Evolutionary conservation across 2,888 invertebrate species (phyloP).

Genomic region (Actias luna): DNA sequence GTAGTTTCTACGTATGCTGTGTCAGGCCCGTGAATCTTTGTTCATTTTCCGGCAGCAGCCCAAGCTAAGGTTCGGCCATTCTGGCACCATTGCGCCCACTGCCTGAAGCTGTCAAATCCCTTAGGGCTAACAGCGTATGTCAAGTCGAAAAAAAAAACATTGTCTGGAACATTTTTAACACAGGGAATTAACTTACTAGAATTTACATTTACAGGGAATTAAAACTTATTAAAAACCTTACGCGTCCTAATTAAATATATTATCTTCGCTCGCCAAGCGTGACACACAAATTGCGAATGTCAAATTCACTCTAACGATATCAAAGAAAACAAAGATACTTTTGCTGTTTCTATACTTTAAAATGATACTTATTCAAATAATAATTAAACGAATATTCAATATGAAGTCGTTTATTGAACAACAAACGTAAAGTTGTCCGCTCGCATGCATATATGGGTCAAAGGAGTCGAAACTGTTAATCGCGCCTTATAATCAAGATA

Average conservation of each 20-base stretch:
- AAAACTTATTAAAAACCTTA: conserved; percentile 58
- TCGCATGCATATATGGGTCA: conserved; percentile 42
- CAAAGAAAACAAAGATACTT: conserved; percentile 34
- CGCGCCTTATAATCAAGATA: conserved; percentile 45
- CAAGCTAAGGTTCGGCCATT: no score
- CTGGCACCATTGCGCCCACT: no score
- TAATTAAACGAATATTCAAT: conserved; percentile 27
- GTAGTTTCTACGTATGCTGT: no score
- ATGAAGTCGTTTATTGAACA: conserved; percentile 10
- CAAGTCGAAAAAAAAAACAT: no score
- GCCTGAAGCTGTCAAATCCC: no score
- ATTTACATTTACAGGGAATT: no score
- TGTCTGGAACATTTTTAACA: conserved; percentile 25
- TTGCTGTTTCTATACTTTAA: neutral
- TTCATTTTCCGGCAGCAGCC: no score
- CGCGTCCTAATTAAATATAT: conserved; percentile 57
- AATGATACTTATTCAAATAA: conserved; percentile 17
- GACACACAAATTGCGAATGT: conserved; percentile 55
- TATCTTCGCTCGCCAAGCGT: conserved; percentile 56
- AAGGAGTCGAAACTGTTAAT: conserved; percentile 47
- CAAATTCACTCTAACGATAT: conserved; percentile 63
- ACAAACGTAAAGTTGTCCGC: conserved; percentile 17
- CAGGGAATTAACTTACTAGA: conserved; percentile 63
- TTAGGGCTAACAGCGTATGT: no score
- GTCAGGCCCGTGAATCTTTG: no score